Base-by-base conservation (phyloP, 2,888 invertebrate species). In the Callyntrura sp. region DNA sequence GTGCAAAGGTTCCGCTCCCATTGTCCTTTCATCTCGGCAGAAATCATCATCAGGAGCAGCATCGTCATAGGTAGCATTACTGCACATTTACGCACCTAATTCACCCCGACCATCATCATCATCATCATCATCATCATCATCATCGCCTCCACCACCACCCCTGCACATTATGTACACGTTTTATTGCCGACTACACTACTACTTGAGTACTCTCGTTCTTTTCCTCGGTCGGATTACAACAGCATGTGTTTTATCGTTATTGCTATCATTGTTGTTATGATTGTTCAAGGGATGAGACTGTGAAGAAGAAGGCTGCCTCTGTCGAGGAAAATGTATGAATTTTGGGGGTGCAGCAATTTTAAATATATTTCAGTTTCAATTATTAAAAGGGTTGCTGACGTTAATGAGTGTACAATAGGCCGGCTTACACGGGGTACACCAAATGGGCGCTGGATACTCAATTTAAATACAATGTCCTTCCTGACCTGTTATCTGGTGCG, bases 91-190 rank as follows among this genome's bases (percentile, higher is more conserved):
- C 90, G 81, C 85, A 85, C 55, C 90, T 85, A 81, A 81, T 85
- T 85, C 85, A 89, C 99, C 82, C 99, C 28, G 3, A 35, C 35
- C 35, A 35, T 6, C 35, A 6, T 4, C 35, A 6, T 6, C 35
- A 35, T 6, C 35, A 35, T 2, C 99, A 8, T 11, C 51, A n/a
- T n/a, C n/a, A n/a, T n/a, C n/a, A n/a, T n/a, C 35, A 35, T 6
- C 35, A 35, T 6, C 35, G 35, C 2, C 35, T 2, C 35, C 35
- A 35, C 35, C 35, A 35, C n/a, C 99, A 8, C 51, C 51, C 51
- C 51, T 5, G n/a, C n/a, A 51, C 9, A 51, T 51, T 14, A 14
- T 35, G 35, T 51, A 51, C n/a, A n/a, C n/a, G n/a, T n/a, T n/a
- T n/a, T n/a, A n/a, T n/a, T n/a, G n/a, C n/a, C n/a, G n/a, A n/a